Conservation (phyloP, 2,888 invertebrate species). For the Acanthopleura granulata region DNA sequence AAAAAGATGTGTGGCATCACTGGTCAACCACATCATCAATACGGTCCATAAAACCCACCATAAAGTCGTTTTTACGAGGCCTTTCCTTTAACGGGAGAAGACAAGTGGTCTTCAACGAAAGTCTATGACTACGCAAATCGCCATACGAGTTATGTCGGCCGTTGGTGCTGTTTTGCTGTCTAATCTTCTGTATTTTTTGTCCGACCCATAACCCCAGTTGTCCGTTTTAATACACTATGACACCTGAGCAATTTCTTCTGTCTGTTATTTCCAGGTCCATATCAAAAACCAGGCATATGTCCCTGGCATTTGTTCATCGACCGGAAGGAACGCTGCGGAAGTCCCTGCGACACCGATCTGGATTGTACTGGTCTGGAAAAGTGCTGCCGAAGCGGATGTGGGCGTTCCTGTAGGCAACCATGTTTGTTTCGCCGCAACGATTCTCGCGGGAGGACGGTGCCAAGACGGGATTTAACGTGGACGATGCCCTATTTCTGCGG, state of each 20-base stretch:
- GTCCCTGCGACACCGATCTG: slow-evolving; percentile 34
- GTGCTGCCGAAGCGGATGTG: slow-evolving; percentile 42
- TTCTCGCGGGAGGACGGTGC: neutral
- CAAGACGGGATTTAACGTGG: neutral
- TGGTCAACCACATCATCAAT: too few species aligned
- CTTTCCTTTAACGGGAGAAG: too few species aligned
- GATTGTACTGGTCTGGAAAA: slow-evolving; percentile 43
- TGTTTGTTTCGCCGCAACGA: slow-evolving; percentile 29
- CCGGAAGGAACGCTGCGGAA: slow-evolving; percentile 26
- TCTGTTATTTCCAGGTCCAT: slow-evolving; percentile 27
- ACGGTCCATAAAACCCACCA: too few species aligned
- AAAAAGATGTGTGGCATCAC: too few species aligned
- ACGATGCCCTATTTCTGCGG: neutral
- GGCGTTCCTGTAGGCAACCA: slow-evolving; percentile 38
- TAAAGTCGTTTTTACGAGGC: too few species aligned
- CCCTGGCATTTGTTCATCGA: slow-evolving; percentile 29
- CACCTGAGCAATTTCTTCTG: neutral
- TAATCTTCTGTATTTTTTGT: too few species aligned
- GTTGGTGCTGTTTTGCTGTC: too few species aligned
- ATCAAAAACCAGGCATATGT: slow-evolving; percentile 42
- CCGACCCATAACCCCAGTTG: too few species aligned
- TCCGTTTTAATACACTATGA: too few species aligned
- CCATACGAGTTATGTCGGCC: too few species aligned
- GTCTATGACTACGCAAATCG: too few species aligned
- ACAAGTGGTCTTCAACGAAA: too few species aligned